Conservation (phyloP, 37 sponge, comb jelly and placozoan genomes). For the Hexactinellida sp. region DNA sequence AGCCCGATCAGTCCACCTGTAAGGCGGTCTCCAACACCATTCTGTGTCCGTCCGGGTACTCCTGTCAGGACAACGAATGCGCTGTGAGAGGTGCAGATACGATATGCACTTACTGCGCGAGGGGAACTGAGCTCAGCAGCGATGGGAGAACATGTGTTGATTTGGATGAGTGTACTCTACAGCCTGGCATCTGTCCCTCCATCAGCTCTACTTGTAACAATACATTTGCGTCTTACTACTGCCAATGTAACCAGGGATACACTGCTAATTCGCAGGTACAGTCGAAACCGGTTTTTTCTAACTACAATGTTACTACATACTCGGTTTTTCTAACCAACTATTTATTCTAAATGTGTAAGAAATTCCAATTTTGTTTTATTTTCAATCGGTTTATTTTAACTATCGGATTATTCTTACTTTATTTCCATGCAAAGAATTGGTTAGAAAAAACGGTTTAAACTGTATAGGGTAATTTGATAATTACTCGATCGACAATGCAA, state of each 20-base stretch:
- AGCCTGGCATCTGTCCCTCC: neutral
- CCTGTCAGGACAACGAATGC: neutral
- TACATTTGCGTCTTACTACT: neutral
- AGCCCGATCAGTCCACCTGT: neutral
- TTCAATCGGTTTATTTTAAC: no score
- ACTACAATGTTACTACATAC: no score
- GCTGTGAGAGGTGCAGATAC: neutral
- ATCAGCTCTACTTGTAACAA: neutral
- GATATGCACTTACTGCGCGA: neutral
- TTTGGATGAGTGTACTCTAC: neutral
- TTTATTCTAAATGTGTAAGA: no score
- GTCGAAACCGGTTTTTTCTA: no score
- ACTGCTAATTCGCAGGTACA: neutral
- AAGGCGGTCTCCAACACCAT: neutral
- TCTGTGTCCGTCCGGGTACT: neutral
- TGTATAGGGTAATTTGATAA: no score
- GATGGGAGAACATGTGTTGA: neutral
- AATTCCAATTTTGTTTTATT: no score
- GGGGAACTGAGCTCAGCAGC: neutral
- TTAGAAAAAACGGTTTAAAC: no score
- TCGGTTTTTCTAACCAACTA: no score
- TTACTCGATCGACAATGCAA: no score
- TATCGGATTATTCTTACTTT: no score
- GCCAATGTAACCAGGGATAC: neutral
- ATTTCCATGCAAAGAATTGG: no score